phyloP scores from a whole-genome alignment of 2,888 invertebrate genomes.

The Melanostoma scalare region DNA sequence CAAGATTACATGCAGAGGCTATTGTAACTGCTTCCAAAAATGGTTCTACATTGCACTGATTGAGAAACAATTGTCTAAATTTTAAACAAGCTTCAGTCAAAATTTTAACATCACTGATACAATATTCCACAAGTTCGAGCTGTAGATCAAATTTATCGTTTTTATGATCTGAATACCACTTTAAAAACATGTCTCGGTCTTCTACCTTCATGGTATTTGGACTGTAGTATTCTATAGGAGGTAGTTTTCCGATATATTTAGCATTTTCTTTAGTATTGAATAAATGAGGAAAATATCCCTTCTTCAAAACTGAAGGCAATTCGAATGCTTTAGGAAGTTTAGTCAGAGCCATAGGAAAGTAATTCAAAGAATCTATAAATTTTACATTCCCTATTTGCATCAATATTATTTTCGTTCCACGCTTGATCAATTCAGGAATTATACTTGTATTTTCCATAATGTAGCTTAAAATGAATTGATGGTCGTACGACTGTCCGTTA shows the following conservation, averaged over 20 bases:
- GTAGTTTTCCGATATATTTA: neutral
- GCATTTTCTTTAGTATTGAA: neutral
- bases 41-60: neutral
- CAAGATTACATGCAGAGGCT: neutral
- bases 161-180: neutral
- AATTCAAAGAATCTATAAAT: slow-evolving; percentile 1
- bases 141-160: neutral
- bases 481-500: slow-evolving; percentile 1
- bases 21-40: no score
- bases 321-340: neutral
- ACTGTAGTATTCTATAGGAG: neutral
- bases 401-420: neutral
- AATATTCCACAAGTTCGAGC: neutral
- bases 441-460: neutral
- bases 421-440: neutral
- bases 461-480: slow-evolving; percentile 2
- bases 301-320: neutral
- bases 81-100: neutral
- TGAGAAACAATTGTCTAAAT: neutral
- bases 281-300: no score
- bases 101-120: neutral
- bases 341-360: neutral
- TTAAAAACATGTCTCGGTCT: no score
- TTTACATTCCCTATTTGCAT: slow-evolving; percentile 3
- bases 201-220: neutral